These are phyloP conservation scores for Drosophila ezoana DNA, from an alignment of 2,888 invertebrate species.

Conservation along the genomic window DNA sequence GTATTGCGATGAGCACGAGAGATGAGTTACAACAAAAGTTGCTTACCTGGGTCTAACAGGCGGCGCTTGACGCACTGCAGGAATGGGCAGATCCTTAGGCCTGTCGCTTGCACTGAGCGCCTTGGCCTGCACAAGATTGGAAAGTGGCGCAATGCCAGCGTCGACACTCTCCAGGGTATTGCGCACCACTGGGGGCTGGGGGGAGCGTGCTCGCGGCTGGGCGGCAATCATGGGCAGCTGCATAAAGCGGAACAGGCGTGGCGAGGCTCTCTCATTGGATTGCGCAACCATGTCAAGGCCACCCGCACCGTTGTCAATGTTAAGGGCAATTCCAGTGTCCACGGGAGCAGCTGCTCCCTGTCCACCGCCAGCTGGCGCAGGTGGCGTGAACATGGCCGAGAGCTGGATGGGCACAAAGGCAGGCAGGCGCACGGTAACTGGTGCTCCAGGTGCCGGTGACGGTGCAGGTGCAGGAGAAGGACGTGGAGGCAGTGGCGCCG, in stretches of 20 bases:
- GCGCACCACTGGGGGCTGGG: conserved; percentile 41
- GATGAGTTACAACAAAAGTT: no score
- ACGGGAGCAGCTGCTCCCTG: neutral
- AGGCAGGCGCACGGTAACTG: conserved; percentile 78
- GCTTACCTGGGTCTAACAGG: conserved; percentile 46
- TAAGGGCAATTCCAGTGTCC: neutral
- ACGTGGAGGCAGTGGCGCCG: conserved; percentile 12
- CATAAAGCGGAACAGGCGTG: conserved; percentile 58
- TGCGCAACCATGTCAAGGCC: conserved; percentile 29
- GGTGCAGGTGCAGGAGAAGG: conserved; percentile 16
- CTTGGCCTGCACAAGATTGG: conserved; percentile 48
- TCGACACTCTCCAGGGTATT: conserved; percentile 70
- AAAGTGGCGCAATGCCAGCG: conserved; percentile 57
- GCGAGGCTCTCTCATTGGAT: conserved; percentile 20
- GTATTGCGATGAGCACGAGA: neutral
- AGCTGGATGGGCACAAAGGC: conserved; percentile 83
- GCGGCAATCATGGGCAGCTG: conserved; percentile 22
- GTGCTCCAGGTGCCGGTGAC: conserved; percentile 46
- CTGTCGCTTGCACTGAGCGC: conserved; percentile 51
- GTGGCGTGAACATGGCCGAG: conserved; percentile 84
- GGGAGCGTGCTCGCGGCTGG: conserved; percentile 12
- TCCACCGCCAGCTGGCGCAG: conserved; percentile 36
- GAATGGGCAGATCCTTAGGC: neutral
- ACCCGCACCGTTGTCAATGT: conserved; percentile 1
- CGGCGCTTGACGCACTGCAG: conserved; percentile 47